Conservation (phyloP, 2,113 vertebrate species). For the Halichoerus grypus region DNA sequence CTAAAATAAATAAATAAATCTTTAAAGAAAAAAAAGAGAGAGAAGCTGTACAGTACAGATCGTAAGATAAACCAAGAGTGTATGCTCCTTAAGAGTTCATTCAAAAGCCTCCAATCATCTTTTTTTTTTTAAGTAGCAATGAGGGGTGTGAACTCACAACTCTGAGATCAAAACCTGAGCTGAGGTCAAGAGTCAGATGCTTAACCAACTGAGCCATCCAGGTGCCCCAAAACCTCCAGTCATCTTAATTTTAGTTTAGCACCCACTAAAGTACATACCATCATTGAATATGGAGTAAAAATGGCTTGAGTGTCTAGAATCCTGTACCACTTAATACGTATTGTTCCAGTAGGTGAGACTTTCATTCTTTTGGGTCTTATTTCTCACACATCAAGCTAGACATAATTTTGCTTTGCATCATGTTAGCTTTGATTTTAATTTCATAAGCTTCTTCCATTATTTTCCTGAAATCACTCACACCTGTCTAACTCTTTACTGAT, state of each 20-base stretch:
- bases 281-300: not conserved
- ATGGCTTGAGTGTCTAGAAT: not conserved
- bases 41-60: conserved; percentile 90
- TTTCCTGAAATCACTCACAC: conserved; percentile 18
- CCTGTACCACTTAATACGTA: not conserved
- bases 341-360: not conserved
- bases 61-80: conserved; percentile 91
- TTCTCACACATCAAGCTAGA: not conserved
- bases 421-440: not conserved
- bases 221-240: conserved; percentile 84
- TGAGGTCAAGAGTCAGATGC: not conserved
- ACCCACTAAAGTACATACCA: not conserved
- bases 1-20: not conserved
- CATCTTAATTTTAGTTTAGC: conserved; percentile 22
- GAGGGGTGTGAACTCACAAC: not conserved
- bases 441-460: not conserved
- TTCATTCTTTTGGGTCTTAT: not conserved
- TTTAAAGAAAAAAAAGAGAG: not conserved
- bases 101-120: conserved; percentile 85
- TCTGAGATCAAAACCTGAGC: not conserved
- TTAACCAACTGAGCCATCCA: not conserved
- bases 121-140: not conserved
- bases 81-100: conserved; percentile 93
- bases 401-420: not conserved
- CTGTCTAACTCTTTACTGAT: not conserved